Base-by-base conservation (phyloP, 2,797 vertebrate species). In the Vultur gryphus region DNA sequence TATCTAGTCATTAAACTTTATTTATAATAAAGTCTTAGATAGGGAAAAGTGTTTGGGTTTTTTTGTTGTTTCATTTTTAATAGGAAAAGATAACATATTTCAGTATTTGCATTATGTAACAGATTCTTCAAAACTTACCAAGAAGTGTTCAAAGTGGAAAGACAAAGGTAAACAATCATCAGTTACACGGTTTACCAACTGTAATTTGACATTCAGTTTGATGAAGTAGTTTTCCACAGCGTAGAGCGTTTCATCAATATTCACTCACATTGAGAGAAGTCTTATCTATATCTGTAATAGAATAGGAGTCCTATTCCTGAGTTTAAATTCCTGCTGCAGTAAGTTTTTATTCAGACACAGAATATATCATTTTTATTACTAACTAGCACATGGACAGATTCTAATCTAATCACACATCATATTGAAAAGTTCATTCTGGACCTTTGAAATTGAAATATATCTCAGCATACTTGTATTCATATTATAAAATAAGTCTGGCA, bases 211-310 rank as follows among this genome's bases (percentile, higher is more conserved):
- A 95, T 89, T 78, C 71, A 66, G 37, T 87, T 94, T 84, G 93
- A 93, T 87, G 67, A 90, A 91, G 86, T 66, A 89, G 54, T 71
- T 96, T 95, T 96, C 79, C 76, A 91, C 57, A 76, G 49, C 72
- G 78, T 64, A 84, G 72, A 91, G 78, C 55, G 69, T 95, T 95
- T 94, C 54, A 96, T 95, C 94, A 96, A 72, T 77, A 97, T 95
- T 95, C 91, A 71, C 16, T 87, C 69, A 91, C 82, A 93, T 1
- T 78, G 79, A 81, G 76, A 86, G 62, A 87, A 81, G 79, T 81
- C 87, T 95, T 93, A 95, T 93, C 94, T 92, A 5, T 70, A 87
- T 89, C 92, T 93, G 33, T 70, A 87, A 80, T 67, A 81, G 81
- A 84, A 95, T 39, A 83, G 73, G 66, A 94, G 35, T 75, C 71